A percentile compares a stretch with the other conserved stretches of the same genome.
Conservation (phyloP, 2,113 vertebrate genomes). For the Eretmochelys imbricata region DNA sequence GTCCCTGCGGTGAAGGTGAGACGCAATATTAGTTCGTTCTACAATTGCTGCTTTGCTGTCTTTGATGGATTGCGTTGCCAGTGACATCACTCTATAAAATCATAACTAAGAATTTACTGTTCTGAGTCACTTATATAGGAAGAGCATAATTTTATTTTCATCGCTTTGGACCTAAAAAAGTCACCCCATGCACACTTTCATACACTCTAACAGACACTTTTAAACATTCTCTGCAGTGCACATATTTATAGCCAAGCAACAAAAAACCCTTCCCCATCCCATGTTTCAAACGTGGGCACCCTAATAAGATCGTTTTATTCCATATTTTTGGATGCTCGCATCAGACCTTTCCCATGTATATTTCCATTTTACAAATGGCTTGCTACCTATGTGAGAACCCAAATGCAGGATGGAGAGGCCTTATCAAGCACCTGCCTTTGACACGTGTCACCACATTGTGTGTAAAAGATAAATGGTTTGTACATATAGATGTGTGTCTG, state of each 20-base stretch:
- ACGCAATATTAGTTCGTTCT: background rate
- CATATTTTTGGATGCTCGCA: background rate
- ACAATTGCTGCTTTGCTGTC: constrained; percentile 14
- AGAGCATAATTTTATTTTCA: background rate
- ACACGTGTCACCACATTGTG: background rate
- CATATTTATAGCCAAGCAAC: background rate
- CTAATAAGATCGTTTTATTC: background rate
- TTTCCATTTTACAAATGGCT: background rate
- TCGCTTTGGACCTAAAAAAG: background rate
- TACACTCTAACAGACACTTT: background rate
- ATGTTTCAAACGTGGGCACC: background rate
- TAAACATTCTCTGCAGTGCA: background rate
- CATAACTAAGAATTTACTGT: constrained; percentile 3
- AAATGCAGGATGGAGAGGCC: background rate
- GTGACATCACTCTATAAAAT: background rate
- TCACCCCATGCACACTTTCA: background rate
- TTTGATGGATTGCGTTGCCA: background rate
- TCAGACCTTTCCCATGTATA: fast-evolving
- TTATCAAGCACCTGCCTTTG: background rate
- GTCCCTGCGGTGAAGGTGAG: constrained; percentile 15
- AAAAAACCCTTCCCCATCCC: background rate
- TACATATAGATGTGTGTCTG: fast-evolving
- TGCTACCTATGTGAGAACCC: background rate
- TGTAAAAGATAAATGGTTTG: background rate
- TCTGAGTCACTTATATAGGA: background rate